Evolutionary conservation across 2,888 invertebrate genomes (phyloP), one percentile per base, ranked within the genome.

Genomic region (Dynastes hyllus): DNA sequence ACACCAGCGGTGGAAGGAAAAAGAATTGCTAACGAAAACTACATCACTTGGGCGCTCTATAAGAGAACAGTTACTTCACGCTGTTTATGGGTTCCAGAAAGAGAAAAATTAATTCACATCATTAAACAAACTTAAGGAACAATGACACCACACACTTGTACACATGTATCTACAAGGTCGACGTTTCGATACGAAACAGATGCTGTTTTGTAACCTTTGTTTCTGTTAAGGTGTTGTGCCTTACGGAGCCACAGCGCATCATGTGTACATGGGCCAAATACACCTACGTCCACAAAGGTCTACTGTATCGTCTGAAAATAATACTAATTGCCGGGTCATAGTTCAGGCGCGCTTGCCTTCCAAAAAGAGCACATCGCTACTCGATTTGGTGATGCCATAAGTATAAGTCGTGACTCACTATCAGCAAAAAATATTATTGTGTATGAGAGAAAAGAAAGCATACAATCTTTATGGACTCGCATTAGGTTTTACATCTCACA

Each of bases 321-420:
- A 81, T 79, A 80, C 80, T 80, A 81, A 81, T 81, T 80, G 80
- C 79, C 79, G 65, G 79, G 81, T 79, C 81, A 81, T 76, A 80
- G 79, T 78, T 79, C 58, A 50, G 73, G 55, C 65, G 53, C 65
- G 70, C 22, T 63, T 40, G n/a, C 79, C 27, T 61, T 50, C 73
- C 27, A 61, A 75, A 61, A 75, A 76, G 80, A 80, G 80, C 66
- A 40, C 77, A 75, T 75, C 77, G 80, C 80, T 79, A 79, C 79
- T 76, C 75, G 71, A 78, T 66, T 63, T 65, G 53, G 80, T 55
- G 77, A 53, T 67, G 76, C 58, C 61, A 50, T 61, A 50, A 61
- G 73, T 75, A 51, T 51, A 40, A 27, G 22, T 40, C 45, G 73
- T 75, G 73, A 75, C 73, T 75, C 73, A 75, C 73, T 75, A 75